Evolutionary conservation across 2,797 vertebrate species (phyloP).

Genomic region (Vultur gryphus): DNA sequence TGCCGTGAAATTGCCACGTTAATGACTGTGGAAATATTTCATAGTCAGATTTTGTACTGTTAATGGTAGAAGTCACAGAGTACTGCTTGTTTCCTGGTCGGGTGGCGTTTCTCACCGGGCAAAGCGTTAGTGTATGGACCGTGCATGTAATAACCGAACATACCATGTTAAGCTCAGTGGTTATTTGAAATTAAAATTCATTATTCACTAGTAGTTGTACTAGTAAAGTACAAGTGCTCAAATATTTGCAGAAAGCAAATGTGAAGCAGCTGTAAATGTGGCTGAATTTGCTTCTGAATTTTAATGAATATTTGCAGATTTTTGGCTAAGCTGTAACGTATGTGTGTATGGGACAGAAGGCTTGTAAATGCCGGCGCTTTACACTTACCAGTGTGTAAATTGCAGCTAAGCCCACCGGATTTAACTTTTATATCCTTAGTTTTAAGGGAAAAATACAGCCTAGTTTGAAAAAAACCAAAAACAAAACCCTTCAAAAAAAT

Average conservation of each 20-base stretch:
- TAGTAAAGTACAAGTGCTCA: not conserved
- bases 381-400: not conserved
- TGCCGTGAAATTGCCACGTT: not conserved
- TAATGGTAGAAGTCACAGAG: not conserved
- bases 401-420: not conserved
- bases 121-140: not conserved
- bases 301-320: not conserved
- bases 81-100: not conserved
- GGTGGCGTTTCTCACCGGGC: fast-evolving
- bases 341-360: not conserved
- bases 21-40: not conserved
- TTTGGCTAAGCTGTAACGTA: not conserved
- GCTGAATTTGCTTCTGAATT: not conserved
- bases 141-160: fast-evolving
- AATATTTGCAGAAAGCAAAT: conserved; percentile 25
- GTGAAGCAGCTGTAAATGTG: not conserved
- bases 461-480: not conserved
- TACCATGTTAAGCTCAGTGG: not conserved
- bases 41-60: not conserved
- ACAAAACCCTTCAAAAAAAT: not conserved
- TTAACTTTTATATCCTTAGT: not conserved
- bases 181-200: not conserved
- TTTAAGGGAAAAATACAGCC: not conserved
- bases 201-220: not conserved
- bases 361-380: not conserved